These are phyloP conservation scores for Vombatus ursinus DNA, from an alignment of 2,113 vertebrate genomes.

Conservation along the genomic window DNA sequence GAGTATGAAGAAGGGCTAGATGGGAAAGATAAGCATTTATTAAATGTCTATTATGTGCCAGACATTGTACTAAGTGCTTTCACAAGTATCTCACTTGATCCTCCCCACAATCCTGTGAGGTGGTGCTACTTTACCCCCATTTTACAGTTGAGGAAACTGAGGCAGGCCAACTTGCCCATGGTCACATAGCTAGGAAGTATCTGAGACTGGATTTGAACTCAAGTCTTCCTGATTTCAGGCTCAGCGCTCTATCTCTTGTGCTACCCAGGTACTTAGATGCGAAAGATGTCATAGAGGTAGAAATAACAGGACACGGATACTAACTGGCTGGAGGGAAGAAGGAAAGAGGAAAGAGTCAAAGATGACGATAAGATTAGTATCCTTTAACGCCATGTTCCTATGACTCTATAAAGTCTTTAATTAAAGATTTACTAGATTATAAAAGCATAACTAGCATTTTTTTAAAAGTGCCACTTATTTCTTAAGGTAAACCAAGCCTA, in stretches of 20 bases:
- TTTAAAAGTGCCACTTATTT: slow-evolving; percentile 56
- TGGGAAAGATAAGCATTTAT: background rate
- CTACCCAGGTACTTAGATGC: background rate
- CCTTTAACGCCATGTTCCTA: background rate
- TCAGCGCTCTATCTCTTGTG: background rate
- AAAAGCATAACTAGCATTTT: slow-evolving; percentile 20
- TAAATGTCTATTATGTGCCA: background rate
- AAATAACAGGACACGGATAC: background rate
- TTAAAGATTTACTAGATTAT: slow-evolving; percentile 31
- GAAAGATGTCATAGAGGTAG: background rate
- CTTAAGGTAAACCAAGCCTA: slow-evolving; percentile 34
- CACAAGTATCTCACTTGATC: background rate
- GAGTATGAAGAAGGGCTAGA: background rate
- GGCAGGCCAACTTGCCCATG: background rate
- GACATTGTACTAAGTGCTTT: background rate
- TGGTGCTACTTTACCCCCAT: background rate
- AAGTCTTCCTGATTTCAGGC: background rate
- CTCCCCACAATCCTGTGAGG: background rate
- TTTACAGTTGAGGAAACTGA: background rate
- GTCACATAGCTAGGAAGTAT: background rate
- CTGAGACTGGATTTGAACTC: background rate
- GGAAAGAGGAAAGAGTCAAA: background rate
- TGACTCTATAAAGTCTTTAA: slow-evolving; percentile 32
- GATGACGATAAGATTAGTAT: background rate
- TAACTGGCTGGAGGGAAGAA: background rate